Evolutionary conservation across 2,888 invertebrate species (phyloP), one percentile per base, ranked within the genome.

Genomic region (Ommatoiulus sabulosus): DNA sequence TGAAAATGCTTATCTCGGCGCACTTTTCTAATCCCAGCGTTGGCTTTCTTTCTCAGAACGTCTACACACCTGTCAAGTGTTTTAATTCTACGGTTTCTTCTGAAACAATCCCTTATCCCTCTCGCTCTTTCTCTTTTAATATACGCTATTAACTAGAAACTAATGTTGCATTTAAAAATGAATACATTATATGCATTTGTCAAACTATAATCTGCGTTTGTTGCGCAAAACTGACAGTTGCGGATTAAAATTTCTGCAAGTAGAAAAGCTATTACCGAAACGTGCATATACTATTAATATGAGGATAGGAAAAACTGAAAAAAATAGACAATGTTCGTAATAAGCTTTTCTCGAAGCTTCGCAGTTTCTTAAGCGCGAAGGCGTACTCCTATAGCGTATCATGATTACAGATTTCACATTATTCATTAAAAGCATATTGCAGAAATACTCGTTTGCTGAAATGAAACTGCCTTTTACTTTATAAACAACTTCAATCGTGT

Each of bases 91-190:
- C 35, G 35, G 80, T 80, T 80, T 80, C 80, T 80, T 80, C 80
- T 80, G 35, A 80, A 80, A 80, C 80, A 80, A 80, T 80, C 35
- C 80, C 35, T 80, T 80, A 80, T 80, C 80, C 80, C 80, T 24
- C 80, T 35, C 80, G 3, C 80, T 24, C 80, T 35, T 35, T 80
- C 80, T 80, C 24, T 72, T 80, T 24, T 80, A 80, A 80, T 80
- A 80, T 80, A 80, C 72, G 80, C 80, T 80, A 80, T 80, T 80
- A 80, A 80, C 80, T 80, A 80, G 80, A 80, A 80, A 80, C 80
- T 80, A 80, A 80, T 80, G 80, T 72, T 80, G 80, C 80, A 80
- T 80, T 80, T 80, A 80, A 80, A 80, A 80, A 80, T 80, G 80
- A 80, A 80, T 80, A 80, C 80, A 80, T 80, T 35, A 80, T 80